Evolutionary conservation across 1,140 invertebrate species (phyloP), one percentile per base, ranked within the genome.

Genomic region (Acromyrmex heyeri): DNA sequence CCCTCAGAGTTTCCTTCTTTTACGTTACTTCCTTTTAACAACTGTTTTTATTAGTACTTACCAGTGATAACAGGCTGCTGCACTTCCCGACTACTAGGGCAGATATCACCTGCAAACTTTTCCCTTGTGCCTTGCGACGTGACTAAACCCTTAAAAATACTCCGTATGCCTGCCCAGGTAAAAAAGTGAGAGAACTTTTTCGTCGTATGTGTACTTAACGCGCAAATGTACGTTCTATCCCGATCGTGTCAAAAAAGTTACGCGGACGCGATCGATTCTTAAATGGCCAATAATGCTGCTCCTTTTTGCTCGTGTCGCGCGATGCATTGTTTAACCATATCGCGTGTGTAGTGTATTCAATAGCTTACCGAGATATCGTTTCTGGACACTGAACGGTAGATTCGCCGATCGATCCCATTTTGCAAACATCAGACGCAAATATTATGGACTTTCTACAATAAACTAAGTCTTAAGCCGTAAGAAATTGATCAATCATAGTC

Each of bases 321-420:
- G 44, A 50, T 57, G 75, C 82, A 79, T 88, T 89, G 87, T 89
- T 86, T 75, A 87, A 62, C 61, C 73, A 24, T 50, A 67, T 44
- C 34, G 38, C 50, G 55, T 27, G 34, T 65, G 16, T 27, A 67
- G 44, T 27, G 21, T n/a, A 61, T 88, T 72, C 61, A 50, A 38
- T 21, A 57, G 1, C 12, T 50, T 64, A 44, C 55, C 4, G 24
- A 21, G 10, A 55, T 12, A 64, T 64, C 34, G 64, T 12, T 14
- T 44, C 18, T n/a, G n/a, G n/a, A 64, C 16, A 64, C 27, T 27
- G 61, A 50, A 16, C 7, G 8, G 21, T 44, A 34, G 21, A 59
- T n/a, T n/a, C 38, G 18, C 59, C 50, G 69, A 88, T 76, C 16
- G 3, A 48, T 62, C n/a, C 10, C 0, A 38, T 53, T 75, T 14